A percentile compares a stretch with the other conserved stretches of the same genome.
These are phyloP conservation scores for Myxocyprinus asiaticus DNA, from an alignment of 2,113 vertebrate genomes.

Conservation along the genomic window DNA sequence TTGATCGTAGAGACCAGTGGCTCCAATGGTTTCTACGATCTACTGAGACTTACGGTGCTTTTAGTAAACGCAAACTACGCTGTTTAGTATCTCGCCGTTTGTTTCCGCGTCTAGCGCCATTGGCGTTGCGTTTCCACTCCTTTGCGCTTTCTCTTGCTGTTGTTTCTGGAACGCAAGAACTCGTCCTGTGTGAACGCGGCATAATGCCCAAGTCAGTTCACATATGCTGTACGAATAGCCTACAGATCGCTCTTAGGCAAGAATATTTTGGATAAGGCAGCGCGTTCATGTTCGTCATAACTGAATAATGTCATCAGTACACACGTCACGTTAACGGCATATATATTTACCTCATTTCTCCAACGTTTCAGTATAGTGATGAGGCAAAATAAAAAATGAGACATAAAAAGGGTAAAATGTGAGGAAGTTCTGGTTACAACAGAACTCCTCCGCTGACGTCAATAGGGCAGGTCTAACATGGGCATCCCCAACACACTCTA, in stretches of 20 bases:
- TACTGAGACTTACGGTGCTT: no score
- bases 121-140: no score
- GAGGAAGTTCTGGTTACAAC: background rate
- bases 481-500: conserved; percentile 8
- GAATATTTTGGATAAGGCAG: background rate
- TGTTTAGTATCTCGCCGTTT: no score
- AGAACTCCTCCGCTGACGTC: conserved; percentile 36
- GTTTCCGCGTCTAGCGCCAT: no score
- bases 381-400: background rate
- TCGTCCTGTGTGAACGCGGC: background rate
- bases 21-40: no score
- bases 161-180: no score
- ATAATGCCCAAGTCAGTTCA: background rate
- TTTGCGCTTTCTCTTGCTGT: no score
- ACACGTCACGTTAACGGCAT: background rate
- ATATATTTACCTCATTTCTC: conserved; percentile 27
- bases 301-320: background rate
- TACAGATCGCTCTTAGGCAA: background rate
- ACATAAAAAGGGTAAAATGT: background rate
- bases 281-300: background rate
- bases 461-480: conserved; percentile 32
- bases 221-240: background rate
- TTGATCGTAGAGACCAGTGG: no score
- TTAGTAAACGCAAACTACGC: no score
- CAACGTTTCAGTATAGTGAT: background rate